These are phyloP conservation scores for Hemibagrus wyckioides DNA, from an alignment of 2,113 vertebrate species.

Conservation along the genomic window DNA sequence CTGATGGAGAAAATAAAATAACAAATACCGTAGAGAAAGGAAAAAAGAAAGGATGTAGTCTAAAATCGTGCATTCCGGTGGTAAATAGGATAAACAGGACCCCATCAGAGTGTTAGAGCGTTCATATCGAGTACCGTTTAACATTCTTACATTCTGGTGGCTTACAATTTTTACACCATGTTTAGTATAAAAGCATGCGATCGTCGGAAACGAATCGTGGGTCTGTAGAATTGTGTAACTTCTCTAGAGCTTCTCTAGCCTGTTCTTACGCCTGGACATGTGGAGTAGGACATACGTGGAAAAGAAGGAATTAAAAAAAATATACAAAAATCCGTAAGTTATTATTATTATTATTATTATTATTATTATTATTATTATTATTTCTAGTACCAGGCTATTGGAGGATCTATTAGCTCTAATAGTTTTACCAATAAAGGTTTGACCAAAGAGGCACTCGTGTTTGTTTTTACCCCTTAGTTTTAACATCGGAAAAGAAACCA, in stretches of 20 bases:
- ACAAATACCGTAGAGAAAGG: neutral
- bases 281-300: conserved; percentile 19
- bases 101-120: too few relatives aligned
- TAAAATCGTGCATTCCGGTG: neutral
- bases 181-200: neutral
- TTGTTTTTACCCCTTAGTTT: neutral
- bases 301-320: neutral
- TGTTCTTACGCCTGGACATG: conserved; percentile 2
- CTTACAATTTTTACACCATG: neutral
- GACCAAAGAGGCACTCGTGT: neutral
- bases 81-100: neutral
- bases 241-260: neutral
- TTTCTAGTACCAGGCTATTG: neutral
- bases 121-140: neutral
- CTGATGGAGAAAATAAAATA: neutral
- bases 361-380: neutral
- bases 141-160: too few relatives aligned
- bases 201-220: neutral
- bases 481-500: too few relatives aligned
- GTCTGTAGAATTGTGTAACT: neutral
- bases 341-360: neutral
- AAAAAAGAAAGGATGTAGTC: neutral
- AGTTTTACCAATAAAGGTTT: neutral
- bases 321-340: conserved; percentile 27
- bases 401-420: neutral